Conservation (phyloP, 1,140 invertebrate species). For the Hyles vespertilio region DNA sequence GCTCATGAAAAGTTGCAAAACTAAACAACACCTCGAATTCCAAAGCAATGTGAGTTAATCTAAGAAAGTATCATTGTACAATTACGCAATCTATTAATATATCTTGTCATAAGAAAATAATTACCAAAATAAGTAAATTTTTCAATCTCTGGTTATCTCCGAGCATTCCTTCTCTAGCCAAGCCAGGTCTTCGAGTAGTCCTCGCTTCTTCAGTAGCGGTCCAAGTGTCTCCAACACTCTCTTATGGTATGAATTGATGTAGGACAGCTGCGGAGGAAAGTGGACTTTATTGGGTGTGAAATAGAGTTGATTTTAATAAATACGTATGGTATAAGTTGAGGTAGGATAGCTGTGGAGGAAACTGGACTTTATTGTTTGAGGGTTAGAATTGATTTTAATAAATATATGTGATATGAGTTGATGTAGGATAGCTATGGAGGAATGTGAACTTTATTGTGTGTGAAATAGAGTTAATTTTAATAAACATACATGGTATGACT, state of each 20-base stretch:
- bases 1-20: too few species aligned
- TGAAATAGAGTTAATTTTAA: too few species aligned
- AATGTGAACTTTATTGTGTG: too few species aligned
- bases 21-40: too few species aligned
- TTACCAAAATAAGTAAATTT: neutral
- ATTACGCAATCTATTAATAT: too few species aligned
- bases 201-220: slow-evolving; percentile 74
- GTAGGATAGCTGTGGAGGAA: slow-evolving; percentile 77
- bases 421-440: slow-evolving; percentile 79
- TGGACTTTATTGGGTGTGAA: too few species aligned
- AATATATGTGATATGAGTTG: slow-evolving; percentile 88
- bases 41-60: too few species aligned
- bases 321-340: slow-evolving; percentile 85
- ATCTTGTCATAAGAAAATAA: neutral
- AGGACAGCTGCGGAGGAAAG: slow-evolving; percentile 74
- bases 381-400: too few species aligned
- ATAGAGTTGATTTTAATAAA: too few species aligned
- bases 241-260: slow-evolving; percentile 87
- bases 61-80: too few species aligned
- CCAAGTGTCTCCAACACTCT: slow-evolving; percentile 82
- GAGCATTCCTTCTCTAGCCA: slow-evolving; percentile 87
- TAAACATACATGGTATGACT: too few species aligned
- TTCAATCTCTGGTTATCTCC: slow-evolving; percentile 54
- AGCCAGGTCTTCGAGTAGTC: slow-evolving; percentile 73
- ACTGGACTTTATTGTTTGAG: too few species aligned